Percentiles rank a stretch among this genome's conserved stretches.
Evolutionary conservation across 2,888 invertebrate species (phyloP).

Genomic region (Habrosyne pyritoides): DNA sequence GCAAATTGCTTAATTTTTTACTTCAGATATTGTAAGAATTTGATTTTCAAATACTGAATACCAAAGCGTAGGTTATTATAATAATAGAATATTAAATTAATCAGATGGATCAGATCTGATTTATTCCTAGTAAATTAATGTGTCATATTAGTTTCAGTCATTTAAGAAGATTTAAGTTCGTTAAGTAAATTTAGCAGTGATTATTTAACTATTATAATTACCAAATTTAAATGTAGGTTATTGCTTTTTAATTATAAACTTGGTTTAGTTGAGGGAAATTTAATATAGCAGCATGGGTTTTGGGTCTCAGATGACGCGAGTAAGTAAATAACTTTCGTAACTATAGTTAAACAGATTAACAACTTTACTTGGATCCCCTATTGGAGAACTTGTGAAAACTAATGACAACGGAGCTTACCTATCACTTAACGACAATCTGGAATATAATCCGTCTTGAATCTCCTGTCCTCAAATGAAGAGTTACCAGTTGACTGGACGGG

Average conservation of each 20-base stretch:
- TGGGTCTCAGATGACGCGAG: slow-evolving; percentile 24
- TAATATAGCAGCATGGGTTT: slow-evolving; percentile 13
- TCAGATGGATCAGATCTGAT: too few relatives aligned
- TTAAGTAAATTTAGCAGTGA: too few relatives aligned
- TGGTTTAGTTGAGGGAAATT: slow-evolving; percentile 1
- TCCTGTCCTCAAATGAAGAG: background rate
- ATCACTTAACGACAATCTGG: slow-evolving; percentile 1
- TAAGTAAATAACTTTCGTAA: slow-evolving; percentile 29
- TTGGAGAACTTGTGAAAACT: slow-evolving; percentile 6
- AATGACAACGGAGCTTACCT: background rate
- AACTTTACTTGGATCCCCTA: slow-evolving; percentile 19
- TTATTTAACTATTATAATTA: too few relatives aligned
- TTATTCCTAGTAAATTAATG: too few relatives aligned
- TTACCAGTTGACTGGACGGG: background rate
- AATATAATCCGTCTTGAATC: background rate
- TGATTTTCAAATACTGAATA: too few relatives aligned
- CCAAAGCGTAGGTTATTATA: too few relatives aligned
- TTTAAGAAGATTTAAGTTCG: too few relatives aligned
- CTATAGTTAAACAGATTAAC: slow-evolving; percentile 33
- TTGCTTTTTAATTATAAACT: background rate
- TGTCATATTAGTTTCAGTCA: too few relatives aligned
- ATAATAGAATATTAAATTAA: too few relatives aligned
- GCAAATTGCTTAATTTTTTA: too few relatives aligned
- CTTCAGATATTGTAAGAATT: too few relatives aligned
- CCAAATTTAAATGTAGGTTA: too few relatives aligned